Base-by-base conservation (phyloP, 2,888 invertebrate genomes). In the Acanthococcus lagerstroemiae region DNA sequence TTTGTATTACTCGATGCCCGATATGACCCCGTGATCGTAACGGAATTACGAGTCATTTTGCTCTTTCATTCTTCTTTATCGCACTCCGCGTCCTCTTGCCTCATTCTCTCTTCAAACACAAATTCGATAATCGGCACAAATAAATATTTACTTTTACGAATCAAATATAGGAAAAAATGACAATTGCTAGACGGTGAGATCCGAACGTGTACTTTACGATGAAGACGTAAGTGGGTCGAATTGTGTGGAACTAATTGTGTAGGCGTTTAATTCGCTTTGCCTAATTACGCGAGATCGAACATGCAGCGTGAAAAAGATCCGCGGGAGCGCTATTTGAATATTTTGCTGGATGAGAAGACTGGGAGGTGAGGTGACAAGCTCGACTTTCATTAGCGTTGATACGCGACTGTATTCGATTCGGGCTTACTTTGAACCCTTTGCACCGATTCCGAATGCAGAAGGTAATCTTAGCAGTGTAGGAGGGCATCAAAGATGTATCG, bases 171-270 rank as follows among this genome's bases (percentile, higher is more conserved):
- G 37, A n/a, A 37, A n/a, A 37, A 37, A 37, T 37, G 37, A 37
- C 37, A 37, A 37, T 37, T 37, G n/a, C 37, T n/a, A n/a, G n/a
- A 15, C n/a, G n/a, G n/a, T 15, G 37, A 37, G 3, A n/a, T 37
- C 12, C 37, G 37, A 15, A 37, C n/a, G n/a, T n/a, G n/a, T n/a
- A 15, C n/a, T 37, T 37, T 37, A 37, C 24, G 19, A 52, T 19
- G 48, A 52, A 52, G 21, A 52, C 3, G 19, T 9, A 52, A 52
- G 52, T 52, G 22, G 52, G 52, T 52, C 52, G 52, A 2, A 22
- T 24, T 52, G 52, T 52, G 24, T 52, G 52, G 52, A 52, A 52
- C 52, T 52, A 22, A 52, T 22, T 52, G 52, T 22, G 52, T 52
- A 15, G 52, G 52, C 52, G 52, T 52, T 52, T 24, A 24, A 22